Evolutionary conservation across 1,140 invertebrate genomes (phyloP), one percentile per base, ranked within the genome.

Genomic region (Pseudomyrmex cubaensis): DNA sequence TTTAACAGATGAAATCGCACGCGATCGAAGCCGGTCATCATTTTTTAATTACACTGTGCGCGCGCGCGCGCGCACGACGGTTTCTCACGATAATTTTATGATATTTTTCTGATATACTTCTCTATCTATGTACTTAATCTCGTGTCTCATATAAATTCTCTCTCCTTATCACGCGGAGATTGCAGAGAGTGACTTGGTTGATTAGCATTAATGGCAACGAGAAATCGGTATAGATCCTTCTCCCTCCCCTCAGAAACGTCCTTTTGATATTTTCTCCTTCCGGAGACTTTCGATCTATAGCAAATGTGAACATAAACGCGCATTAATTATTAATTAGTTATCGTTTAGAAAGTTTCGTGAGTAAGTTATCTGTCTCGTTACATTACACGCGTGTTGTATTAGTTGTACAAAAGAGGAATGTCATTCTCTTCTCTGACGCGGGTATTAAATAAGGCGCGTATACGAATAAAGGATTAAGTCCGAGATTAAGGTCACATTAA

Each of bases 301-400:
- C 52, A 70, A 80, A 80, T 13, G 46, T 52, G 82, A 69, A 12
- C 25, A 48, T 13, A 12, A n/a, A 22, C 20, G n/a, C 10, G 12
- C n/a, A 35, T 46, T 84, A 84, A 84, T 84, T 84, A 80, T 80
- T 62, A 84, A 84, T 84, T 84, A 84, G 72, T 44, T 66, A 62
- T 59, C 72, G 20, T 67, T 84, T 57, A 80, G 22, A 59, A 66
- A 35, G 35, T 35, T 35, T 25, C 10, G 44, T 22, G 9, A 9
- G 46, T 25, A 13, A 61, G 57, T 83, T n/a, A 22, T 64, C 20
- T 35, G 35, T 35, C 35, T 35, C 35, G 35, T 35, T 35, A 13
- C 15, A 44, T n/a, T 25, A 4, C 25, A 10, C 20, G 52, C 35
- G 15, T 12, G 35, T 35, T 35, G 5, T 35, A 35, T 35, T 35